Percentiles rank a stretch among this genome's conserved stretches.
phyloP scores from a whole-genome alignment of 2,113 vertebrate genomes.

The Psophia crepitans region DNA sequence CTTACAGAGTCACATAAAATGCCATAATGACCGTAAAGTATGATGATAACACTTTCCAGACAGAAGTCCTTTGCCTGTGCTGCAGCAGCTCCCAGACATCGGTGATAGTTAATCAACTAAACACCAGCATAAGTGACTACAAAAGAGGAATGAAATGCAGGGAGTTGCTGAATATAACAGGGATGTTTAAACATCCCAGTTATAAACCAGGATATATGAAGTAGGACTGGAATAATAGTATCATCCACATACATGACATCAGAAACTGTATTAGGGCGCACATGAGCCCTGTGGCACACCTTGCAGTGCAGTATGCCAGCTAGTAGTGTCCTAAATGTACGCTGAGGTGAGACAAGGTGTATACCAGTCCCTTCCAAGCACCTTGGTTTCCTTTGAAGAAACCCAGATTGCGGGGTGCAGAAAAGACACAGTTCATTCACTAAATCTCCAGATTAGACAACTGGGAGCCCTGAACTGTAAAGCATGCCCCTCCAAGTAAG shows the following conservation, averaged over 20 bases:
- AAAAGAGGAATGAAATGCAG: neutral
- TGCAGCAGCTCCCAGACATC: neutral
- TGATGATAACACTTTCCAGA: neutral
- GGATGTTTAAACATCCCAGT: too few relatives aligned
- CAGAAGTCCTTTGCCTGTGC: neutral
- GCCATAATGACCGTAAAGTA: neutral
- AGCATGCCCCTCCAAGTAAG: neutral
- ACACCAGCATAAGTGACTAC: neutral
- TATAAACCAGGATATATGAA: neutral
- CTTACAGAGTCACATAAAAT: neutral
- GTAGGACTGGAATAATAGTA: neutral
- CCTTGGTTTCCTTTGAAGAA: neutral
- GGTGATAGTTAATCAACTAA: neutral
- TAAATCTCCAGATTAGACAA: neutral
- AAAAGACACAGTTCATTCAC: neutral
- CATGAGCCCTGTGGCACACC: fast-evolving
- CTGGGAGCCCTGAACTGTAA: neutral
- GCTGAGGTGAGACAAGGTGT: neutral
- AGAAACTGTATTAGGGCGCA: neutral
- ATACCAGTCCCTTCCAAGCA: neutral
- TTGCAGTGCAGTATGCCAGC: neutral
- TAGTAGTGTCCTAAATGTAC: neutral
- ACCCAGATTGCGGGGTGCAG: neutral
- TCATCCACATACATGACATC: neutral
- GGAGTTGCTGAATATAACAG: neutral